Base-by-base conservation (phyloP, 2,888 invertebrate species). In the Hydrotaea diabolus region DNA sequence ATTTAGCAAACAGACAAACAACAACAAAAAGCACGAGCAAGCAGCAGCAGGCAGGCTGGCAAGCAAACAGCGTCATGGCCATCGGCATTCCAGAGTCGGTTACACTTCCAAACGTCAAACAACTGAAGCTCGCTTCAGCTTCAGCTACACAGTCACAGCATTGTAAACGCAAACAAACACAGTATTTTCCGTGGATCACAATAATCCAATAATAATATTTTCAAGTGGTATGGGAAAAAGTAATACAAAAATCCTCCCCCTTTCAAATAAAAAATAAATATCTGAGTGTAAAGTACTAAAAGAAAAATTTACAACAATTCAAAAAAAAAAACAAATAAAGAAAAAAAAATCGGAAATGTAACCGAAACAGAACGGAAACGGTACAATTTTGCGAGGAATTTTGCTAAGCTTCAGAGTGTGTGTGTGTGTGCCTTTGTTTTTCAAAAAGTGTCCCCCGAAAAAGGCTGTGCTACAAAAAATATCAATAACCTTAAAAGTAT, bases 41-140 rank as follows among this genome's bases (percentile, higher is more conserved):
- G 66, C 69, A 43, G 69, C 69, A 69, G 66, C 76, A 64, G 79
- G 77, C 85, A 79, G 74, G 85, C 81, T 79, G 79, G 81, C 82
- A 85, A 82, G 79, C 85, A 85, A 79, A 79, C 82, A 79, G 82
- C 85, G 79, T 85, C 85, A 85, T 85, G 85, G 85, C 85, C 85
- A 85, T 85, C 85, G 80, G 85, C 85, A 85, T 85, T 85, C 85
- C 85, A 85, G 82, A 69, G 62, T 31, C 62, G 85, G 85, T 85
- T 85, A 85, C 79, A 85, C 82, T 82, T 79, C 77, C 85, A 85
- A 82, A 80, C 82, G 82, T 77, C 85, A 85, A 82, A 79, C 85
- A 82, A 85, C 79, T 74, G 79, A 80, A 71, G 85, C 82, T 85
- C 85, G 85, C 85, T 80, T 66, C 31, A 39, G 77, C 71, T 84